Conservation (phyloP, 2,797 vertebrate species). For the Dicrostonyx torquatus region DNA sequence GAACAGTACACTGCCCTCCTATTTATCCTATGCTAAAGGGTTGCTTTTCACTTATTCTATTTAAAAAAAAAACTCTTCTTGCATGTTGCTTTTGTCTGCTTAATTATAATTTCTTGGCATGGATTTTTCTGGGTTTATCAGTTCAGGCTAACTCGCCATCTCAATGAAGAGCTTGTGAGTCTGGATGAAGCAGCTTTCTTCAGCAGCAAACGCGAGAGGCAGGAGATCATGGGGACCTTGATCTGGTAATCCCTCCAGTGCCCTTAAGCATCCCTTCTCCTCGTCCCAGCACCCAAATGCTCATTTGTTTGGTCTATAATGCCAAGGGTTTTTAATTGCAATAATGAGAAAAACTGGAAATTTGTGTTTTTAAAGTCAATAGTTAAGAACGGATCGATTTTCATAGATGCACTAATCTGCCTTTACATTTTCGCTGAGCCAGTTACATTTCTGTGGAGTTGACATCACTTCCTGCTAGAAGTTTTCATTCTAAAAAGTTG, state of each 20-base stretch:
- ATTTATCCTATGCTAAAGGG: not conserved
- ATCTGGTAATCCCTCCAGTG: not conserved
- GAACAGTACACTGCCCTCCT: not conserved
- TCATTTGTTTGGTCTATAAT: not conserved
- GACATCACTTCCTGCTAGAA: not conserved
- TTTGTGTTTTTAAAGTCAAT: not conserved
- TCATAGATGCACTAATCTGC: not conserved
- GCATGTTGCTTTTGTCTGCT: not conserved
- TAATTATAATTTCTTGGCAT: not conserved
- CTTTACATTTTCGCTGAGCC: not conserved
- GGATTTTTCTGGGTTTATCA: not conserved
- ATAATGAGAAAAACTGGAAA: not conserved
- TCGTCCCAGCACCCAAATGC: not conserved
- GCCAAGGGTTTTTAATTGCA: not conserved
- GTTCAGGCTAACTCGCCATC: not conserved
- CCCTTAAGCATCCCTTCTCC: not conserved
- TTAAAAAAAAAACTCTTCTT: not conserved
- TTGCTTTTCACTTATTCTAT: not conserved
- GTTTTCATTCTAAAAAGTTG: not conserved
- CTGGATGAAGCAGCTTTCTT: not conserved
- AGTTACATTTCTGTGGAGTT: not conserved
- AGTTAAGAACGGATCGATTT: not conserved
- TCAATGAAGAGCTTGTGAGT: not conserved
- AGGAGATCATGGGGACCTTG: not conserved
- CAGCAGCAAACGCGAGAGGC: not conserved